Base-by-base conservation (phyloP, 2,113 vertebrate genomes). In the Myiopsitta monachus region DNA sequence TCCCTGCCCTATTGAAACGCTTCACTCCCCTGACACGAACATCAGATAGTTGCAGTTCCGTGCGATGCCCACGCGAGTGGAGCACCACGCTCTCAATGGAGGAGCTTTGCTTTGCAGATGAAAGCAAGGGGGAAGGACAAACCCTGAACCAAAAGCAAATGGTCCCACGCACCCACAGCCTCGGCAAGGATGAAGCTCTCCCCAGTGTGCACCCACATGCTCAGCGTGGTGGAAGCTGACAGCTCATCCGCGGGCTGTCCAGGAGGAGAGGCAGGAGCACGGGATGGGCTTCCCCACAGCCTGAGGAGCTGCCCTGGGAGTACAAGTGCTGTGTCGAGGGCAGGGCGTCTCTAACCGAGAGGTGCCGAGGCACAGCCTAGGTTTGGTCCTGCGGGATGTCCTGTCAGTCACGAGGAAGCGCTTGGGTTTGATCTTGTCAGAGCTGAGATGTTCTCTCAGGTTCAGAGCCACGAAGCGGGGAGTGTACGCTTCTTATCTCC, bases 31-130 rank as follows among this genome's bases (percentile, higher is more conserved):
- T 2, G 8, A 14, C 47, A 15, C 46, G 31, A 68, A 9, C 33
- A 2, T 2, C 39, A 72, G 14, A 6, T 43, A 2, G 7, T 62
- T 52, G 46, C 13, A 7, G 11, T 19, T 18, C 3, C 1, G 27
- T 9, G 0, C 4, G 8, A 61, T 19, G 23, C 33, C 49, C 18
- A 2, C 17, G 0, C 5, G 2, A 2, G 4, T 2, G 2, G 14
- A 28, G 1, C n/a, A 18, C 16, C 39, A 10, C 1, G 1, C 52
- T 14, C 10, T 11, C 7, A 43, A 14, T 14, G 7, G 54, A 5
- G 26, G 57, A 7, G 4, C 51, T 70, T 36, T 28, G 39, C 30
- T 7, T 41, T 26, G 31, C 18, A 15, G 31, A 1, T 10, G 61
- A 5, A 43, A 62, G 7, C 55, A 23, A 14, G 26, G 33, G 33